Conservation (phyloP, 2,797 vertebrate species). For the Myotis myotis region DNA sequence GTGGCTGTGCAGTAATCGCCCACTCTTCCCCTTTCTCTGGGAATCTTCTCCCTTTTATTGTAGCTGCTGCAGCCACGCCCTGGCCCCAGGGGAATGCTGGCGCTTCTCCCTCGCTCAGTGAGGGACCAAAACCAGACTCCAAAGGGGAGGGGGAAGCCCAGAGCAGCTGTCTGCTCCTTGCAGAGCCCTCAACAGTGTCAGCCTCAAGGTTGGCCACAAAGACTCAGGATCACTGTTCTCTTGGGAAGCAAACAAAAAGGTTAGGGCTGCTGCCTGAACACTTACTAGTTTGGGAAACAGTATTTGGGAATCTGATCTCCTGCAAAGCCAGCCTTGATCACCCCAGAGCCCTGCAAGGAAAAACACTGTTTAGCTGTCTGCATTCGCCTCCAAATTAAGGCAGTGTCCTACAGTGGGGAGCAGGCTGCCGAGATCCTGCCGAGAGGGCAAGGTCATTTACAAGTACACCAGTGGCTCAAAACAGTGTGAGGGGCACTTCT, state of each 20-base stretch:
- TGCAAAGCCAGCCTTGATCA: conserved; percentile 94
- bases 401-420: background rate
- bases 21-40: background rate
- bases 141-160: background rate
- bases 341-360: conserved; percentile 89
- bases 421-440: background rate
- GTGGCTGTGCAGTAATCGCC: background rate
- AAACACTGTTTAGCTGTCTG: conserved; percentile 11
- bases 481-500: background rate
- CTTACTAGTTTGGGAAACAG: conserved; percentile 95
- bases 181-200: background rate
- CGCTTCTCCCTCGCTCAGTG: background rate
- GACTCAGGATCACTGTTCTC: background rate
- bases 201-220: background rate
- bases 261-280: background rate
- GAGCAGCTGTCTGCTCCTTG: background rate
- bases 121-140: background rate
- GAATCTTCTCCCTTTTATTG: background rate
- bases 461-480: background rate
- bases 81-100: conserved; percentile 1
- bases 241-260: background rate
- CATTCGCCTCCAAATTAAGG: background rate
- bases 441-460: background rate
- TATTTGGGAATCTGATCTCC: conserved; percentile 96
- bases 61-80: background rate